A percentile compares a stretch with the other conserved stretches of the same genome.
Conservation (phyloP, 2,888 invertebrate genomes). For the Drosophila lacicola region DNA sequence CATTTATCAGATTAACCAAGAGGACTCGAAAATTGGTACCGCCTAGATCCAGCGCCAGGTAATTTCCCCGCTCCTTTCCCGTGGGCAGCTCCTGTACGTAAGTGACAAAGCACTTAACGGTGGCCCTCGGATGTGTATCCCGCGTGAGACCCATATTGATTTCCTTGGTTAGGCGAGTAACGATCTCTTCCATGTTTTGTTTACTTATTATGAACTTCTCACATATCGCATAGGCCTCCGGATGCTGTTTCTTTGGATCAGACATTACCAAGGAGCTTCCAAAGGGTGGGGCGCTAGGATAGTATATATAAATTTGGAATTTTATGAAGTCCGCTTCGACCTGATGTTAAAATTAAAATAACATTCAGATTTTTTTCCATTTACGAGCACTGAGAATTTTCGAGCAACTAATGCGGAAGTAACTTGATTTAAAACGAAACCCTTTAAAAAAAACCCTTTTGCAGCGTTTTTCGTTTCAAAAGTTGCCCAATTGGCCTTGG, state of each 20-base stretch:
- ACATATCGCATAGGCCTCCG: conserved; percentile 91
- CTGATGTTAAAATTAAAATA: background rate
- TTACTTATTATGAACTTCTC: conserved; percentile 89
- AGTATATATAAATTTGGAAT: conserved; percentile 16
- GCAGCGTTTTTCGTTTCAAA: too few relatives aligned
- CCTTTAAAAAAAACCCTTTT: too few relatives aligned
- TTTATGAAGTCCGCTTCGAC: background rate
- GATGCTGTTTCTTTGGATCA: background rate
- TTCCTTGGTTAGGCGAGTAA: conserved; percentile 89
- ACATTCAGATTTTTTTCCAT: background rate
- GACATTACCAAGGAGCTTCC: conserved; percentile 95
- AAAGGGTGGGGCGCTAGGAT: background rate
- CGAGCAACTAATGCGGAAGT: background rate
- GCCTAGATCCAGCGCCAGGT: conserved; percentile 97
- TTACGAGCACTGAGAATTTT: too few relatives aligned
- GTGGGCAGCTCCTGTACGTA: conserved; percentile 97
- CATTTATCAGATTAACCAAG: conserved; percentile 91
- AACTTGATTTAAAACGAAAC: background rate
- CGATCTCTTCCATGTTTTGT: conserved; percentile 90
- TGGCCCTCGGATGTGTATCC: conserved; percentile 90
- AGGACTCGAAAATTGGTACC: conserved; percentile 98
- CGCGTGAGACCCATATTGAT: conserved; percentile 91
- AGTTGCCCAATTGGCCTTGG: too few relatives aligned
- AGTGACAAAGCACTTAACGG: conserved; percentile 96
- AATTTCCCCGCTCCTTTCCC: conserved; percentile 96